A percentile compares a stretch with the other conserved stretches of the same genome.
Conservation (phyloP, 2,888 invertebrate genomes). For the Smittia sp. region DNA sequence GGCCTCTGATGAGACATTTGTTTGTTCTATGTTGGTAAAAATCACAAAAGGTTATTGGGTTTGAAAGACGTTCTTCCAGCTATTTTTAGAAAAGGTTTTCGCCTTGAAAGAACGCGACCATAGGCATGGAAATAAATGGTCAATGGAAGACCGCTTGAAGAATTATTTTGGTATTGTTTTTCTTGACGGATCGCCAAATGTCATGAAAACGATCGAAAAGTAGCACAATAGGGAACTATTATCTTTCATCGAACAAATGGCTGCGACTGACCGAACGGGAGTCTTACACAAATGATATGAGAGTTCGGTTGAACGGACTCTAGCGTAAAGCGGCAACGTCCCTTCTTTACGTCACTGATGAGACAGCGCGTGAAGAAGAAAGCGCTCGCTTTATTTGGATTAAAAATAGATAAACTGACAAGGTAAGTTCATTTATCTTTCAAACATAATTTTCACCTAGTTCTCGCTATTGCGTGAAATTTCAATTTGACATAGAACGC, state of each 20-base stretch:
- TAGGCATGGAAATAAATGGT: too few relatives aligned
- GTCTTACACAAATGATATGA: too few relatives aligned
- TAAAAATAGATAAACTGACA: conserved; percentile 20
- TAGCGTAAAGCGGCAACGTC: too few relatives aligned
- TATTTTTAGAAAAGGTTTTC: too few relatives aligned
- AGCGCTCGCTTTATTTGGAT: neutral
- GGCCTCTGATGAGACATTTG: too few relatives aligned
- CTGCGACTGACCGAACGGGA: too few relatives aligned
- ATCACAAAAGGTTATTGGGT: too few relatives aligned
- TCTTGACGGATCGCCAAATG: neutral
- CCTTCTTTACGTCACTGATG: neutral
- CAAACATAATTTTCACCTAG: neutral
- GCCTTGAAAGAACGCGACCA: too few relatives aligned
- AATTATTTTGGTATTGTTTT: neutral
- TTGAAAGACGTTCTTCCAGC: too few relatives aligned
- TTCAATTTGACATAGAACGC: conserved; percentile 3
- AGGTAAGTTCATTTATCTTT: neutral
- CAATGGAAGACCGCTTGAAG: neutral
- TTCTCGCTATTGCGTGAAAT: conserved; percentile 14
- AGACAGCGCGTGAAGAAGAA: neutral
- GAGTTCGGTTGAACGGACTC: too few relatives aligned
- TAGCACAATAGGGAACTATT: neutral
- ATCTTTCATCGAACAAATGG: too few relatives aligned
- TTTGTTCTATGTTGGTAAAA: too few relatives aligned
- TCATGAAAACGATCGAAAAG: neutral